phyloP scores from a whole-genome alignment of 2,797 vertebrate genomes.

The Taeniopygia guttata region DNA sequence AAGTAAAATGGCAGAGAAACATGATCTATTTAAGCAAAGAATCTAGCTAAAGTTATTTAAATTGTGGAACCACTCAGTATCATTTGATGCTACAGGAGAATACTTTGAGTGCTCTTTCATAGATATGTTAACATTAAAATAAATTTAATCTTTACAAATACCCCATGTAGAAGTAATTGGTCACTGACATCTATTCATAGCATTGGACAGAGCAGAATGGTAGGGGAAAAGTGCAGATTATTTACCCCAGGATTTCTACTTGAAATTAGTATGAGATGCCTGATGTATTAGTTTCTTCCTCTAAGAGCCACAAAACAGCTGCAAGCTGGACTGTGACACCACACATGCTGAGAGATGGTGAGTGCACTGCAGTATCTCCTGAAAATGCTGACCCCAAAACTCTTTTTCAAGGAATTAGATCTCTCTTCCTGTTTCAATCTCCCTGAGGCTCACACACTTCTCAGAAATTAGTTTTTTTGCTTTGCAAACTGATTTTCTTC shows the following conservation, averaged over 20 bases:
- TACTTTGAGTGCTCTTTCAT: not conserved
- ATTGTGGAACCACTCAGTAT: not conserved
- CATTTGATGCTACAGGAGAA: not conserved
- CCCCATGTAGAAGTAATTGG: not conserved
- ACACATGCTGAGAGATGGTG: not conserved
- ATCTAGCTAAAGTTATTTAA: conserved; percentile 15
- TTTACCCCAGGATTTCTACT: not conserved
- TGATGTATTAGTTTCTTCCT: not conserved
- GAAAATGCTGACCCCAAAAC: not conserved
- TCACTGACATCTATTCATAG: not conserved
- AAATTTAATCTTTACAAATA: not conserved
- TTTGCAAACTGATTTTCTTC: conserved; percentile 40
- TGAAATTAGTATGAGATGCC: not conserved
- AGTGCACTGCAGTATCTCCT: not conserved
- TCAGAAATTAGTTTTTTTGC: conserved; percentile 38
- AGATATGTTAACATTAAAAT: conserved; percentile 4
- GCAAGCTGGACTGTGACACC: not conserved
- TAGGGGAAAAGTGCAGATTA: not conserved
- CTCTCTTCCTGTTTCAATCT: not conserved
- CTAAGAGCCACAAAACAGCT: not conserved
- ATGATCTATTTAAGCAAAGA: conserved; percentile 8
- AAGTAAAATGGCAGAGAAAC: conserved; percentile 17
- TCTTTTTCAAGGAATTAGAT: not conserved
- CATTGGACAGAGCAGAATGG: not conserved
- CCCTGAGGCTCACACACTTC: not conserved